Evolutionary conservation across 2,113 vertebrate genomes (phyloP), one percentile per base, ranked within the genome.

Genomic region (Cyanistes caeruleus): DNA sequence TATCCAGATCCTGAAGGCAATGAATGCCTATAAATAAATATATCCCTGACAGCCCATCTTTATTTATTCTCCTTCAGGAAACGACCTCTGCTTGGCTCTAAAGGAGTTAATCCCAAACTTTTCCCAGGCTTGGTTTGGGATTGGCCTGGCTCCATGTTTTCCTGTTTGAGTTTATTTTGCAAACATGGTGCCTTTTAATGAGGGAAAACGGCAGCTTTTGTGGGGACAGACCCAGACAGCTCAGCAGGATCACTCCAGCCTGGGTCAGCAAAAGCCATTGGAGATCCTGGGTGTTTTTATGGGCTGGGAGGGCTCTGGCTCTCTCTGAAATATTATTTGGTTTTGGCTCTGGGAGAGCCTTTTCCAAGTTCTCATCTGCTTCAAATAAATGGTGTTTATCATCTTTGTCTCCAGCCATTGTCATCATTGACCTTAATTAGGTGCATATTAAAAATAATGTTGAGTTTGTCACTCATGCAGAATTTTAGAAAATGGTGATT

Each of bases 381-480:
- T 93, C 43, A 24, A 55, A 94, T 98, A 94, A 97, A 68, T 82
- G 58, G 31, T 95, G 93, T 97, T 97, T 96, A 76, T 93, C 93
- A 46, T 78, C 87, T 94, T 94, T 93, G 81, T 89, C 72, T 76
- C 31, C 56, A 77, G 94, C 81, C 89, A 20, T 59, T 81, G 79
- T 83, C 95, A 91, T 75, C 8, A 3, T 77, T 46, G 92, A 90
- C 88, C 75, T 77, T 22, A 84, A 89, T 76, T 25, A 68, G 69
- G 52, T 52, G 8, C 35, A 21, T 10, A 18, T 85, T 90, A 94
- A 62, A 56, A 91, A 55, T 35, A 59, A 44, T 9, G 33, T 73
- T n/a, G 43, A 37, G 46, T 49, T 93, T 93, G 64, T 70, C 11
- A 22, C 63, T 94, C 88, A 11, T 21, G 23, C 2, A 22, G 73